Evolutionary conservation across 2,797 vertebrate species (phyloP), one percentile per base, ranked within the genome.

Genomic region (Astyanax mexicanus): DNA sequence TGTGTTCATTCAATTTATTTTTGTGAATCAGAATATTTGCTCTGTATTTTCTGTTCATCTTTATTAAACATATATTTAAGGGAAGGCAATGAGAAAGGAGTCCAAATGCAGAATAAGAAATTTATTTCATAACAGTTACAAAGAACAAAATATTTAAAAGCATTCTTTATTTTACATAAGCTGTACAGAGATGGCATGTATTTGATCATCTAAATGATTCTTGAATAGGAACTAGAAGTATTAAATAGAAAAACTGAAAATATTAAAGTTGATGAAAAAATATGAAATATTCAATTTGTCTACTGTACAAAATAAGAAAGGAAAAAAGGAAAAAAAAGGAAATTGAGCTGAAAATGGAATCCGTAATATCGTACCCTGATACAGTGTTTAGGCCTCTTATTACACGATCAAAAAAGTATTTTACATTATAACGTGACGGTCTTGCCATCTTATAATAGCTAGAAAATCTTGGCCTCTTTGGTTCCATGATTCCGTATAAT

Each of bases 401-500:
- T 89, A 90, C 85, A 89, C 88, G 88, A 89, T 92, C 91, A 89
- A 90, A 93, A 92, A 77, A 90, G 85, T 90, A 91, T 85, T 86
- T 87, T 79, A 92, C 90, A 93, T 92, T 91, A 94, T 90, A 91
- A 89, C 83, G 86, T 44, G 89, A 92, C 85, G 92, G 91, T 93
- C 88, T 91, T 70, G 87, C 94, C 94, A 91, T 88, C 93, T 90
- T 90, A 93, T 92, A 91, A 93, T 88, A 95, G 93, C 93, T 92
- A 72, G 5, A 79, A 80, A 93, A 91, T 88, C 87, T 91, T 93
- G 95, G 95, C 96, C 95, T 99, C 97, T 99, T 99, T 99, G 97
- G 97, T 99, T 98, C 95, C 94, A 94, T 94, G 92, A 94, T 95
- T 94, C 92, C 87, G 93, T 96, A 95, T 94, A 95, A 96, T 94